Evolutionary conservation across 2,888 invertebrate species (phyloP).

Genomic region (Nymphalis polychloros): DNA sequence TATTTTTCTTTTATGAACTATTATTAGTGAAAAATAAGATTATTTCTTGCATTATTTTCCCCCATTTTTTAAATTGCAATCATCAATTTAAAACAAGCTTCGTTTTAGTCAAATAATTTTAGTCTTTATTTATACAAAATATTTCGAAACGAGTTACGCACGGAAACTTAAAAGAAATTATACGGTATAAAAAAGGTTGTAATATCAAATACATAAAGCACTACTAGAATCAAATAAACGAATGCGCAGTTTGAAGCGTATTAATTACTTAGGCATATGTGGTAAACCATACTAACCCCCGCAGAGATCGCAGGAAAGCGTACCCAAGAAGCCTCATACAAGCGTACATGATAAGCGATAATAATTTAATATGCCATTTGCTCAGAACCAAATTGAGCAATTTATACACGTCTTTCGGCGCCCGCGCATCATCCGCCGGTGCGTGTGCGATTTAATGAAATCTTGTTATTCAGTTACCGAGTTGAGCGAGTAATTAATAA

Average conservation of each 20-base stretch:
- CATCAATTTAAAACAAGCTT: no score
- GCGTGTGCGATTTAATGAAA: slow-evolving; percentile 51
- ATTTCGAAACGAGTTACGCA: no score
- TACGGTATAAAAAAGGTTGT: not conserved
- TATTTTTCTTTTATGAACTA: no score
- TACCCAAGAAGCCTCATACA: slow-evolving; percentile 61
- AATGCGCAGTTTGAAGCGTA: slow-evolving; percentile 21
- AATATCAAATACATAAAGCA: slow-evolving; percentile 2
- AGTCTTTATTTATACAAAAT: no score
- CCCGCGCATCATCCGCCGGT: slow-evolving; percentile 43
- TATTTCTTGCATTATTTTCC: no score
- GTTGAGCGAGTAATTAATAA: slow-evolving; percentile 56
- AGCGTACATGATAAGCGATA: slow-evolving; percentile 57
- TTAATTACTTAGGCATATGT: slow-evolving; percentile 42
- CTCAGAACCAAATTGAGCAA: slow-evolving; percentile 73
- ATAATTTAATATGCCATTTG: slow-evolving; percentile 75
- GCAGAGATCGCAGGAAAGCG: slow-evolving; percentile 53
- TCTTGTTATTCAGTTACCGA: slow-evolving; percentile 50
- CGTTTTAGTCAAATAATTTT: no score
- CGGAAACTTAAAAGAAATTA: not conserved
- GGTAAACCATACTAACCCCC: slow-evolving; percentile 48
- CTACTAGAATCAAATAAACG: slow-evolving; percentile 30
- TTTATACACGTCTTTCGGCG: slow-evolving; percentile 62
- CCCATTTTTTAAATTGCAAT: no score
- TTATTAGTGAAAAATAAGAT: no score